Base-by-base conservation (phyloP, 2,888 invertebrate species). In the Glomeris marginata region DNA sequence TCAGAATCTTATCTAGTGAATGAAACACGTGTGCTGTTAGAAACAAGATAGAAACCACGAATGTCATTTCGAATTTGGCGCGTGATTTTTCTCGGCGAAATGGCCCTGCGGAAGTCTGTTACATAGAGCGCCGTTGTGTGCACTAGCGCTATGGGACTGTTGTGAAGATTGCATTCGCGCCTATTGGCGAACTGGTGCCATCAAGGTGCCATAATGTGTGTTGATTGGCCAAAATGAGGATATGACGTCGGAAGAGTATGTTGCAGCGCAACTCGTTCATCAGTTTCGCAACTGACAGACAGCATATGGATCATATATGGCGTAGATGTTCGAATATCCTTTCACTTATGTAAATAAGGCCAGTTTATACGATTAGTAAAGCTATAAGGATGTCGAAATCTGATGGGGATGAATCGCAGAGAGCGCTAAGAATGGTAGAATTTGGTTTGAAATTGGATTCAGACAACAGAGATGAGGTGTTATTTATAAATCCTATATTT, bases 401-500 rank as follows among this genome's bases (percentile, higher is more conserved):
- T 3, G 44, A 33, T 2, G 21, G 15, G n/a, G 22, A 22, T 15
- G 44, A 21, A n/a, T 33, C 13, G n/a, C 41, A 47, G 21, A n/a
- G 18, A 21, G 52, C 50, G 3, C 37, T 41, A 4, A 52, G 43
- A 50, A 36, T 22, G 41, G 50, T 50, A 4, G 50, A 50, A 33
- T 41, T 50, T 21, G 52, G 50, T 5, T 40, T 50, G 16, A 21
- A 49, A 37, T 47, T 46, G 13, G 52, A 52, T 44, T 34, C 43
- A 6, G 42, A 36, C 22, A 43, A 50, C 16, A 21, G 21, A 16
- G 40, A 50, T 15, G 28, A 50, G 46, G 50, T 50, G 6, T 15
- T 13, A 6, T 35, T 28, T 15, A 2, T 11, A 15, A 16, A n/a
- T 6, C 35, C 34, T 28, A n/a, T 37, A 38, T 38, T n/a, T 11